Percentiles rank a stretch among this genome's conserved stretches.
phyloP scores from a whole-genome alignment of 2,797 vertebrate species.

The Chaenodraco wilsoni region DNA sequence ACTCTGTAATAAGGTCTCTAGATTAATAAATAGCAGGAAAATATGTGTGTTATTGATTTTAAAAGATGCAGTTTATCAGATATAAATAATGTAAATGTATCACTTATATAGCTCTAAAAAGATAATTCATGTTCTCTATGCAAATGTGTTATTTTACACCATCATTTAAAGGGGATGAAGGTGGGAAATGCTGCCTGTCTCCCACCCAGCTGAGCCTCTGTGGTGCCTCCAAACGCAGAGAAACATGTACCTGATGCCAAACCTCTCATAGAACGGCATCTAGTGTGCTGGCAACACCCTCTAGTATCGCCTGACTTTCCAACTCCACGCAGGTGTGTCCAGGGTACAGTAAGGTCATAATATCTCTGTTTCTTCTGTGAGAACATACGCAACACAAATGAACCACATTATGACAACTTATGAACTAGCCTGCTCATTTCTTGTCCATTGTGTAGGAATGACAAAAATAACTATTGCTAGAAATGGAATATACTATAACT shows the following conservation, averaged over 20 bases:
- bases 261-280: constrained; percentile 14
- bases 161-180: background rate
- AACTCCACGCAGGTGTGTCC: background rate
- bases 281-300: constrained; percentile 34
- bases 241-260: background rate
- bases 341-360: background rate
- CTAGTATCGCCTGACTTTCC: background rate
- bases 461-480: no score
- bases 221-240: background rate
- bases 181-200: no score
- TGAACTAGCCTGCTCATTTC: no score
- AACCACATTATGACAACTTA: no score
- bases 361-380: no score
- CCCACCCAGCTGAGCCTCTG: background rate
- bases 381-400: no score
- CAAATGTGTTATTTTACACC: background rate
- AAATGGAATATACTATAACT: no score
- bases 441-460: no score
- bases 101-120: background rate
- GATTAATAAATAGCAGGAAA: no score
- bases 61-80: background rate
- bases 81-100: background rate
- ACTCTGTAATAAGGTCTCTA: no score
- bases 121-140: background rate
- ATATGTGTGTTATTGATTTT: no score